Evolutionary conservation across 2,888 invertebrate genomes (phyloP).

Genomic region (Zeuzera pyrina): DNA sequence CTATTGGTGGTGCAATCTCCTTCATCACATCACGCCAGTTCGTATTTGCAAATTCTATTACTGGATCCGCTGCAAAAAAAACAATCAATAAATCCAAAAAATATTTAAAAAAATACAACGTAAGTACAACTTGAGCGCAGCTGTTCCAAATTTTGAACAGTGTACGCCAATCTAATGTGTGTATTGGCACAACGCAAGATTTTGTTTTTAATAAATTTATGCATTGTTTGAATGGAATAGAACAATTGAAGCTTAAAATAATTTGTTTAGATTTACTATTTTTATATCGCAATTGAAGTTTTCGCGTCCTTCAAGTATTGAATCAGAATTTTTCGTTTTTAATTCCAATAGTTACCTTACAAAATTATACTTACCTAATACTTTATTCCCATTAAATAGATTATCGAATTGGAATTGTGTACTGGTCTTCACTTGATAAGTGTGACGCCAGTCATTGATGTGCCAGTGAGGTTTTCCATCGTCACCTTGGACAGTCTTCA

Average conservation of each 20-base stretch:
- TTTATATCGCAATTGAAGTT: too few relatives aligned
- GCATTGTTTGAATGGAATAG: too few relatives aligned
- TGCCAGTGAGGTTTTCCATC: slow-evolving; percentile 57
- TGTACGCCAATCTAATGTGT: too few relatives aligned
- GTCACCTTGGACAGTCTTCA: slow-evolving; percentile 29
- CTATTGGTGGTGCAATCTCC: slow-evolving; percentile 51
- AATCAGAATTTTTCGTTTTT: neutral
- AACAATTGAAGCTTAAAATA: too few relatives aligned
- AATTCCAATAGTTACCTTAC: too few relatives aligned
- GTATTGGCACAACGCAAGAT: too few relatives aligned
- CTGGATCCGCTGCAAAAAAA: slow-evolving; percentile 44
- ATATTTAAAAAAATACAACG: too few relatives aligned
- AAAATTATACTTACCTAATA: slow-evolving; percentile 32
- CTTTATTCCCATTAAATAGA: slow-evolving; percentile 53
- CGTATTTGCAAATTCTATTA: slow-evolving; percentile 38
- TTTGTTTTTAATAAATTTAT: too few relatives aligned
- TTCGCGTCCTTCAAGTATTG: neutral
- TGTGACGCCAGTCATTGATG: slow-evolving; percentile 37
- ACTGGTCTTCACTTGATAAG: slow-evolving; percentile 37
- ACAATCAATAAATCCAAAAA: too few relatives aligned
- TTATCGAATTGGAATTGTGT: slow-evolving; percentile 48
- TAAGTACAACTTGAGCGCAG: too few relatives aligned
- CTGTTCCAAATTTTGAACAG: too few relatives aligned
- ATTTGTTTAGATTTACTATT: too few relatives aligned
- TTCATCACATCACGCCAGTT: slow-evolving; percentile 54